A percentile compares a stretch with the other conserved stretches of the same genome.
Evolutionary conservation across 2,797 vertebrate genomes (phyloP).

Genomic region (Eupleurogrammus muticus): DNA sequence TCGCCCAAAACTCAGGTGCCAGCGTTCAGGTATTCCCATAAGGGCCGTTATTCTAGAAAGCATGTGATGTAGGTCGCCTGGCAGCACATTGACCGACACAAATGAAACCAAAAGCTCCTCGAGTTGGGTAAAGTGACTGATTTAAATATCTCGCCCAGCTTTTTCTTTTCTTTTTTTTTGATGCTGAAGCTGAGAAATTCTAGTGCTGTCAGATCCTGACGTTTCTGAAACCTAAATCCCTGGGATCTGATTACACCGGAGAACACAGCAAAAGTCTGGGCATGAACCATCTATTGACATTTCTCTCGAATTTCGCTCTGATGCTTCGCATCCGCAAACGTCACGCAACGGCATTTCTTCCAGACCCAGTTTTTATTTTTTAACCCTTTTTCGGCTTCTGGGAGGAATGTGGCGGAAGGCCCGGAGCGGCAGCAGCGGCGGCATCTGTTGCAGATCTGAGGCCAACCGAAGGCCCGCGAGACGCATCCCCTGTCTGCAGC

Average conservation of each 20-base stretch:
- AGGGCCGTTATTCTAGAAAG: slow-evolving; percentile 43
- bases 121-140: background rate
- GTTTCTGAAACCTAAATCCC: slow-evolving; percentile 7
- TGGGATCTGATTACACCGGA: slow-evolving; percentile 11
- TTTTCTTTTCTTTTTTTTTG: background rate
- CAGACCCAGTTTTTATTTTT: slow-evolving; percentile 40
- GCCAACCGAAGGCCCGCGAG: slow-evolving; percentile 58
- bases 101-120: background rate
- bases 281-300: slow-evolving; percentile 31
- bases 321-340: slow-evolving; percentile 25
- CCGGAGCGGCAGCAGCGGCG: slow-evolving; percentile 17
- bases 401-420: slow-evolving; percentile 61
- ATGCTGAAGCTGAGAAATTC: background rate
- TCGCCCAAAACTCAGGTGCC: slow-evolving; percentile 21
- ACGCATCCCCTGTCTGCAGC: slow-evolving; percentile 53
- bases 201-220: background rate
- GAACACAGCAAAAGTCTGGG: slow-evolving; percentile 8
- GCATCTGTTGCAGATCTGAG: slow-evolving; percentile 72
- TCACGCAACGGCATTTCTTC: slow-evolving; percentile 51
- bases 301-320: slow-evolving; percentile 21
- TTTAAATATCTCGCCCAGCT: background rate
- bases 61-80: slow-evolving; percentile 22
- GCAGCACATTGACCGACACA: slow-evolving; percentile 11
- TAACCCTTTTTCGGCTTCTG: slow-evolving; percentile 32
- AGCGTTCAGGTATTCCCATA: slow-evolving; percentile 54